Conservation (phyloP, 2,888 invertebrate genomes). For the Cheilosia impressa region DNA sequence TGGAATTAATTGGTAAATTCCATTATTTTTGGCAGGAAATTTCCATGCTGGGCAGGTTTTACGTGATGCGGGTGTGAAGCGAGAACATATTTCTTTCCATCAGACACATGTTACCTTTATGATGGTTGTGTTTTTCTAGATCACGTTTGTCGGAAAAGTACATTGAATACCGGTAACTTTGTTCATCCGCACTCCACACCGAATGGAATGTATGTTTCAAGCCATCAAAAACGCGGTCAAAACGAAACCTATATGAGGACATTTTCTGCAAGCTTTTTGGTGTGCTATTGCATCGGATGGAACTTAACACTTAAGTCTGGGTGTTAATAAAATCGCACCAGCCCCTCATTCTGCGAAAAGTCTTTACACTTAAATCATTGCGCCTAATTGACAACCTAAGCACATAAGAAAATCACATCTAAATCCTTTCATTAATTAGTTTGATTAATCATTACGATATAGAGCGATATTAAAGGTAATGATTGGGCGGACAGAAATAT, state of each 20-base stretch:
- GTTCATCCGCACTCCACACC: too few species aligned
- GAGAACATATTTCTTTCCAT: not conserved
- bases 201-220: too few species aligned
- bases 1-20: slow-evolving; percentile 68
- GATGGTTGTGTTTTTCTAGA: not conserved
- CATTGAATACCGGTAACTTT: too few species aligned
- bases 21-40: slow-evolving; percentile 5
- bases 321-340: not conserved
- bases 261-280: too few species aligned
- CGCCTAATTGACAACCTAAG: not conserved
- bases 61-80: slow-evolving; percentile 27
- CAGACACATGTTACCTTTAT: not conserved
- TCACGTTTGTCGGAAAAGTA: not conserved
- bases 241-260: too few species aligned
- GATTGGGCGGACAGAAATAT: too few species aligned
- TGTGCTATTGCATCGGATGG: too few species aligned
- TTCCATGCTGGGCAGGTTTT: not conserved
- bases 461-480: too few species aligned
- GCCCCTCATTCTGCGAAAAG: too few species aligned
- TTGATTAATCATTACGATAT: not conserved
- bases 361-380: not conserved
- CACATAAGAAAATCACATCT: not conserved
- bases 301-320: not conserved
- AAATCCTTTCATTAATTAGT: slow-evolving; percentile 39
- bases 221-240: too few species aligned